Conservation (phyloP, 2,888 invertebrate species). For the Amorpha juglandis region DNA sequence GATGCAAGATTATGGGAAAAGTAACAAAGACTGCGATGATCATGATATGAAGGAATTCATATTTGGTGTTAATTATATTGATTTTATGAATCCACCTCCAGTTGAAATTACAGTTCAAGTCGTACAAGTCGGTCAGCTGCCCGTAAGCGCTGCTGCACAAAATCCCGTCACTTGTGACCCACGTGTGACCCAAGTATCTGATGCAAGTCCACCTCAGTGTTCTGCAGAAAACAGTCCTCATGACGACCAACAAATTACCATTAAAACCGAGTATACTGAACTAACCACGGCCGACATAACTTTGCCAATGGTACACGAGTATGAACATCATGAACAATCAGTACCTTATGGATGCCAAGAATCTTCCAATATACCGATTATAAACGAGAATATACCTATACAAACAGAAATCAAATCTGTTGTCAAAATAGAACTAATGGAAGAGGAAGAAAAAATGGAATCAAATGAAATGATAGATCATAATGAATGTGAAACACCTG, state of each 20-base stretch:
- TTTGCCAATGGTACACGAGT: slow-evolving; percentile 66
- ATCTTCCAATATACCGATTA: slow-evolving; percentile 42
- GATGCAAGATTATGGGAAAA: slow-evolving; percentile 36
- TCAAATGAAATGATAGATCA: slow-evolving; percentile 47
- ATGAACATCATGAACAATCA: slow-evolving; percentile 58
- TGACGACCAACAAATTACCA: slow-evolving; percentile 63
- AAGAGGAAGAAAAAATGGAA: slow-evolving; percentile 62
- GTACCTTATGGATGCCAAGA: slow-evolving; percentile 49
- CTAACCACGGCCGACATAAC: slow-evolving; percentile 74
- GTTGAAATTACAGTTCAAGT: slow-evolving; percentile 79
- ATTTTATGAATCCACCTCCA: slow-evolving; percentile 84
- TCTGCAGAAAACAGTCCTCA: slow-evolving; percentile 67
- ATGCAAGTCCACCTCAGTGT: slow-evolving; percentile 76
- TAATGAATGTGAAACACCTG: slow-evolving; percentile 27
- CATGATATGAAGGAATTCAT: slow-evolving; percentile 39
- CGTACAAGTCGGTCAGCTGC: slow-evolving; percentile 83
- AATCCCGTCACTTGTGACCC: slow-evolving; percentile 78
- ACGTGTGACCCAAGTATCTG: slow-evolving; percentile 75
- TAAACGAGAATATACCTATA: slow-evolving; percentile 56
- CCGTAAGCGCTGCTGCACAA: slow-evolving; percentile 76
- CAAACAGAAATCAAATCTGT: slow-evolving; percentile 62
- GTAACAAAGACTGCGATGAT: slow-evolving; percentile 26
- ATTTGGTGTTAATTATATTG: slow-evolving; percentile 60
- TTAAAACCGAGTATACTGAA: slow-evolving; percentile 78
- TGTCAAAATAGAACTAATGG: slow-evolving; percentile 61